Base-by-base conservation (phyloP, 2,888 invertebrate genomes). In the Thymelicus sylvestris region DNA sequence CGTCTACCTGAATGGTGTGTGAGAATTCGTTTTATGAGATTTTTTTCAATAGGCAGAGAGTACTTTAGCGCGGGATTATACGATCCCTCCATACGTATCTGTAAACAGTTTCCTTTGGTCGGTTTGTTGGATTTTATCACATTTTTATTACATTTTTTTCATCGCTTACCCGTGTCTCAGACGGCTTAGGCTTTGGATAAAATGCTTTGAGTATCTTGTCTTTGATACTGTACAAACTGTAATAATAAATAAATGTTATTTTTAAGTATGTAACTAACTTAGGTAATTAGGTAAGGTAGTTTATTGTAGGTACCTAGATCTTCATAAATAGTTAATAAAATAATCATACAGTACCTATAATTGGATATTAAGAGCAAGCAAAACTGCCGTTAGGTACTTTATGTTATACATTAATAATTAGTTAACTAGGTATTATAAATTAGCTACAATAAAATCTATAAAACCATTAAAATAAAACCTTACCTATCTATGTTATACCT, bases 21-120 rank as follows among this genome's bases (percentile, higher is more conserved):
- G 85, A 91, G 88, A 88, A 91, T 91, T 90, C 89, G 86, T 83
- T 92, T 91, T 92, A 93, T 93, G 92, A 93, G 92, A 91, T 91
- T 86, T 85, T 85, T 88, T 86, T 83, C 83, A 85, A 88, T 85
- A 86, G 84, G 80, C 78, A 82, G 15, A 44, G 55, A 87, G 81
- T 87, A 83, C 82, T 87, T 87, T 87, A 85, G 81, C 78, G 77
- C 69, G 77, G 80, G 89, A 91, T 91, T 90, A 91, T 80, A 82
- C 87, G 87, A 87, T 88, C 86, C 80, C 76, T 76, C 77, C 81
- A 78, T 80, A 81, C 81, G 83, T 84, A 79, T 82, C 78, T 73
- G 83, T 85, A 86, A 88, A 88, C 86, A 86, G 81, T 88, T 85
- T 77, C 85, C 80, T 84, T 83, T 82, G 79, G 79, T 74, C 76